Evolutionary conservation across 2,113 vertebrate genomes (phyloP).

Genomic region (Callionymus lyra): DNA sequence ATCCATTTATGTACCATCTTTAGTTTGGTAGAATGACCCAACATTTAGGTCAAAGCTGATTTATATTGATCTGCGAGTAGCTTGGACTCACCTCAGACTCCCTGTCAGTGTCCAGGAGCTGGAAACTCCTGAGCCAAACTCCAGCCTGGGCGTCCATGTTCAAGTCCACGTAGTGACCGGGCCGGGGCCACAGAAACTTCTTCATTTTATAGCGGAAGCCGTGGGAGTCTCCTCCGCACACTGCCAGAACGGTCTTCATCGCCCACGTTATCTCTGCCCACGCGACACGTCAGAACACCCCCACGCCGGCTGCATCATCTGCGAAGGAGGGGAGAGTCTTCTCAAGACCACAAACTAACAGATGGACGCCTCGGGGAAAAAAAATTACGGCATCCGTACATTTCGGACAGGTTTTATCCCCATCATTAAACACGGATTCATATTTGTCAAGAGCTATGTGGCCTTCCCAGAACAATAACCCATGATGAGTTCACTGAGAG

Average conservation of each 20-base stretch:
- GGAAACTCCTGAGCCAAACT: constrained; percentile 65
- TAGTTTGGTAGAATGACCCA: too few species aligned
- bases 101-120: constrained; percentile 44
- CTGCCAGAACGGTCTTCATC: constrained; percentile 49
- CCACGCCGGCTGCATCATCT: constrained; percentile 46
- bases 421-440: too few species aligned
- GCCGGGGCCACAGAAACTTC: constrained; percentile 42
- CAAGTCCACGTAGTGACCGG: constrained; percentile 16
- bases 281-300: constrained; percentile 21
- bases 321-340: constrained; percentile 12
- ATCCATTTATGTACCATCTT: too few species aligned
- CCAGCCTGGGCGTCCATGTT: constrained; percentile 47
- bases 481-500: too few species aligned
- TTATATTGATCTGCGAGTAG: too few species aligned
- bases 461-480: too few species aligned
- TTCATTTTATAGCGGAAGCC: constrained; percentile 53
- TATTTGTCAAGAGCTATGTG: too few species aligned
- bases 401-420: too few species aligned
- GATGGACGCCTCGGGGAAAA: too few species aligned
- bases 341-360: too few species aligned
- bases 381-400: too few species aligned
- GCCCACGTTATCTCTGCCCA: constrained; percentile 25
- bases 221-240: constrained; percentile 33
- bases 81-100: constrained; percentile 41
- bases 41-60: too few species aligned